Evolutionary conservation across 2,113 vertebrate species (phyloP).

Genomic region (Fregetta grallaria): DNA sequence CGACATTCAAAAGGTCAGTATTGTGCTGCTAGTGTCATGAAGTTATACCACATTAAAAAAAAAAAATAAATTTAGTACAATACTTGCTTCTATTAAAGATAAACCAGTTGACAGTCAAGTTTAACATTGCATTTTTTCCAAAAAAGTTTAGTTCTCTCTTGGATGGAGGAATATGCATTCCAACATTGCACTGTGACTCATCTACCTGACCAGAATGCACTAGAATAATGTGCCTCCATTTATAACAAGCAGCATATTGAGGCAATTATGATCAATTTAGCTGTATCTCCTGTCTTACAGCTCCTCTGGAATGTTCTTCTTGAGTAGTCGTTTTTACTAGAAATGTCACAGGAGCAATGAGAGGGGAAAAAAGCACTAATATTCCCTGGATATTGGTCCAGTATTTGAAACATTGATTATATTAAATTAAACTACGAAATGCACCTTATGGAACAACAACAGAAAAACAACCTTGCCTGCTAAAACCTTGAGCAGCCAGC

Average conservation of each 20-base stretch:
- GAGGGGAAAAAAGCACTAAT: background rate
- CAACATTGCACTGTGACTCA: background rate
- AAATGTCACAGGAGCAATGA: background rate
- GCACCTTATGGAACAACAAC: background rate
- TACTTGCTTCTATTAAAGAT: background rate
- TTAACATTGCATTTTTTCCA: background rate
- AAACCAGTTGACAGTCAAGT: background rate
- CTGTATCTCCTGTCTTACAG: background rate
- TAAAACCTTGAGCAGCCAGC: background rate
- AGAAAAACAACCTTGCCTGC: background rate
- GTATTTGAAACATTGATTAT: background rate
- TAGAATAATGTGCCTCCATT: background rate
- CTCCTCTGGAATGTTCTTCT: background rate
- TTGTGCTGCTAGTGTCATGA: background rate
- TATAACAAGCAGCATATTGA: background rate
- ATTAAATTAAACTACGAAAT: background rate
- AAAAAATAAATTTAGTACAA: background rate
- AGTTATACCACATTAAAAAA: background rate
- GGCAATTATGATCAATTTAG: background rate
- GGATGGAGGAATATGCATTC: background rate
- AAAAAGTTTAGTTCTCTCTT: background rate
- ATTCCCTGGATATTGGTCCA: background rate
- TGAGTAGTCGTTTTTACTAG: background rate
- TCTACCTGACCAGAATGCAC: background rate
- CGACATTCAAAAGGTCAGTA: background rate